Evolutionary conservation across 2,888 invertebrate genomes (phyloP), one percentile per base, ranked within the genome.

Genomic region (Tholera decimalis): DNA sequence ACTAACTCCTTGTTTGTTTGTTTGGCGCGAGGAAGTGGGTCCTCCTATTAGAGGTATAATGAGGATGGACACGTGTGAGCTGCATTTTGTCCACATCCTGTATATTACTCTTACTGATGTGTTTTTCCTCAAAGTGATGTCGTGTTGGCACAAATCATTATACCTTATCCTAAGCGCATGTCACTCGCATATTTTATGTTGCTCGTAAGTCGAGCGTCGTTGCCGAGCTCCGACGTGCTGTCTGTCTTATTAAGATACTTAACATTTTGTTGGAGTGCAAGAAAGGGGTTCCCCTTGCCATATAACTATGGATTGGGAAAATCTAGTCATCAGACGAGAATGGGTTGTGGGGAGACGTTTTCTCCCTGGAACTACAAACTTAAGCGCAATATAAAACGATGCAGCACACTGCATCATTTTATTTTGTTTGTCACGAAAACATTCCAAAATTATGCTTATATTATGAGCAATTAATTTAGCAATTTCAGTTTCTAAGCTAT

Each of bases 401-500:
- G 56, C 56, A 65, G 18, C 15, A 35, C 22, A 50, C 33, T 69
- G 56, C 74, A 70, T 50, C 41, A 43, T 54, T 41, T 51, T 53
- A 60, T 59, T 78, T 63, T 60, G 46, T 77, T 76, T 74, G 53
- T 76, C 73, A 73, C 65, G 64, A 79, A 77, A 77, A 60, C 49
- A 79, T 81, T 73, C 58, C 26, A 63, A 73, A 77, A 82, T 73
- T 72, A 72, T 79, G 78, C 77, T 76, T 73, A 69, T 74, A 50
- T 62, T 73, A 80, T 78, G 67, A 68, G 78, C 76, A 83, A 72
- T 75, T 68, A 67, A 76, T 69, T 82, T 80, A 53, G 67, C 61
- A 60, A 79, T 82, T 83, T 77, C 76, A 83, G 81, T 82, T 82
- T 84, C 74, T 85, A 82, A 83, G 71, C 76, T 67, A 51, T 83